Conservation (phyloP, 2,113 vertebrate species). For the Panthera tigris region DNA sequence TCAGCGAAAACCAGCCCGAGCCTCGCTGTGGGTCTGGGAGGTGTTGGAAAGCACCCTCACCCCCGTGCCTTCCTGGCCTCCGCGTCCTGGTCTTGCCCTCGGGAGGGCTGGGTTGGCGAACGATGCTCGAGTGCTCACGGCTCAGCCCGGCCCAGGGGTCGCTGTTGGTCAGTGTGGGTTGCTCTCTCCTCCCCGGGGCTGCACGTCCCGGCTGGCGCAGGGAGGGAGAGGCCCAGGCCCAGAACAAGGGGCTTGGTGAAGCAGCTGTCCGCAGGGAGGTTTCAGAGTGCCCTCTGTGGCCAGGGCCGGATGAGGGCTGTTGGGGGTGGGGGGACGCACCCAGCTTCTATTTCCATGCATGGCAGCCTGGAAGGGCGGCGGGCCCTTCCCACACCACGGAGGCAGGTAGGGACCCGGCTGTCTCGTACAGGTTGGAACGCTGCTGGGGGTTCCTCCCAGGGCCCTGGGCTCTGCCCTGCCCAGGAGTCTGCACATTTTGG, state of each 20-base stretch:
- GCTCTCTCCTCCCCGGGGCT: accelerated
- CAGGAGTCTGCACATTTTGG: not conserved
- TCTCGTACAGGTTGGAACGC: not conserved
- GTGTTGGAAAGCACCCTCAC: accelerated
- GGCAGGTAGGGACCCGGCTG: not conserved
- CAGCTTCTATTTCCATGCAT: accelerated
- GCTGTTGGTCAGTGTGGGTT: accelerated
- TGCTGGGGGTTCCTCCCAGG: not conserved
- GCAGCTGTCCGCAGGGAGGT: accelerated
- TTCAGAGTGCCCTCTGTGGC: not conserved
- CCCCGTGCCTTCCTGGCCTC: not conserved
- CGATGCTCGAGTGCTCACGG: accelerated
- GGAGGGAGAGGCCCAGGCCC: not conserved
- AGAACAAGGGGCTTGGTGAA: accelerated
- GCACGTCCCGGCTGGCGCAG: accelerated
- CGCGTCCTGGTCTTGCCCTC: too few relatives aligned
- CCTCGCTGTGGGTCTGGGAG: not conserved
- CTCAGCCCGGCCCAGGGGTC: accelerated
- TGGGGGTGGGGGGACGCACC: accelerated
- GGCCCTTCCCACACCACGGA: accelerated
- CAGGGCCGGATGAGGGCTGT: not conserved
- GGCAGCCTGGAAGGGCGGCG: not conserved
- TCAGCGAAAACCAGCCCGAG: not conserved
- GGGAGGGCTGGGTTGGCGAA: not conserved
- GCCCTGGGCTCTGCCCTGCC: not conserved